Evolutionary conservation across 2,888 invertebrate genomes (phyloP).

Genomic region (Lissocephala sabroskyi): DNA sequence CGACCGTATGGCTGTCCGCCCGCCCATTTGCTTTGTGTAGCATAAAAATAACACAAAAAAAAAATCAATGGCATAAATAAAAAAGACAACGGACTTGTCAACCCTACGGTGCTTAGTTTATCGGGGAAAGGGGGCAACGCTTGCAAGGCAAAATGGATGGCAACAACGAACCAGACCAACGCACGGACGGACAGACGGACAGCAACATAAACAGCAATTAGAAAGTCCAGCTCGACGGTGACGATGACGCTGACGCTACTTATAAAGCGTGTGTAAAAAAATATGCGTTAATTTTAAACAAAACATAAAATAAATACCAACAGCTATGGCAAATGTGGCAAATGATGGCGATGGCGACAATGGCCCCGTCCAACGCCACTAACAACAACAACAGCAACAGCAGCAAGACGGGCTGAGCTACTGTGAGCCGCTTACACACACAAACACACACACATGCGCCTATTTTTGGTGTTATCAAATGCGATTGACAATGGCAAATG

Average conservation of each 20-base stretch:
- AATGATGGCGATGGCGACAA: conserved; percentile 24
- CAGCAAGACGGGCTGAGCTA: too few species aligned
- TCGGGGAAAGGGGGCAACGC: too few species aligned
- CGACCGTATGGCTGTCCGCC: too few species aligned
- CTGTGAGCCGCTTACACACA: too few species aligned
- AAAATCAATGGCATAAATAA: conserved; percentile 46
- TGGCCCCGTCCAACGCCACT: neutral
- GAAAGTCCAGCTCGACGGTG: conserved; percentile 45
- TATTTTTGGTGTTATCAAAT: too few species aligned
- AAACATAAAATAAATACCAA: too few species aligned
- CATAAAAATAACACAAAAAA: conserved; percentile 26
- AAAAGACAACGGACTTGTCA: conserved; percentile 7
- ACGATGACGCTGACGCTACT: too few species aligned
- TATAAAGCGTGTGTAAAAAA: conserved; percentile 32
- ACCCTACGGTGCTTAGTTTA: conserved; percentile 37
- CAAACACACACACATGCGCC: too few species aligned
- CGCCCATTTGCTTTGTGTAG: too few species aligned
- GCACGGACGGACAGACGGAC: neutral
- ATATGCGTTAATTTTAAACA: conserved; percentile 44
- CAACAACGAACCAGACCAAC: conserved; percentile 1
- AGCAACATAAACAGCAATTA: conserved; percentile 43
- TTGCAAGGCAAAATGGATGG: neutral
- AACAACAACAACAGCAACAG: neutral
- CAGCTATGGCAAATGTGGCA: conserved; percentile 1
- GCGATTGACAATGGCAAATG: too few species aligned